Evolutionary conservation across 2,888 invertebrate species (phyloP).

Genomic region (Campoplex nolae): DNA sequence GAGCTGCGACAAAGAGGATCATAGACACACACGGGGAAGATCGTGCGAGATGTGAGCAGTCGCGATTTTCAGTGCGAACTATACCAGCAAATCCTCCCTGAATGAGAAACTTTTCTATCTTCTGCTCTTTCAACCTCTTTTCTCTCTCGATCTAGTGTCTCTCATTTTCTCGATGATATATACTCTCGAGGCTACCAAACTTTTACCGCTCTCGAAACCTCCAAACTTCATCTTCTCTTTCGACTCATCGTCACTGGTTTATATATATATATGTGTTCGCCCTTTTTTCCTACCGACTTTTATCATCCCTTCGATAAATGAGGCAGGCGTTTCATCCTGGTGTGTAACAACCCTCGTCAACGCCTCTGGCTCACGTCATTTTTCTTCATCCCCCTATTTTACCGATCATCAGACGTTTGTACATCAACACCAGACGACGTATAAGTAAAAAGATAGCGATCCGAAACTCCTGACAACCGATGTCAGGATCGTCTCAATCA

Average conservation of each 20-base stretch:
- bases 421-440: neutral
- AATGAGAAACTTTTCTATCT: slow-evolving; percentile 57
- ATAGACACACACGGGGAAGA: slow-evolving; percentile 40
- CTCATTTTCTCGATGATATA: slow-evolving; percentile 45
- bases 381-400: slow-evolving; percentile 25
- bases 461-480: slow-evolving; percentile 5
- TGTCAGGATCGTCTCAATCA: neutral
- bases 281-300: slow-evolving; percentile 29
- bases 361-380: slow-evolving; percentile 35
- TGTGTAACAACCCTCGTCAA: slow-evolving; percentile 43
- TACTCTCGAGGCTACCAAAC: slow-evolving; percentile 28
- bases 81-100: slow-evolving; percentile 34
- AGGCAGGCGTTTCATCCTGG: slow-evolving; percentile 26
- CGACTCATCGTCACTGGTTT: neutral
- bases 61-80: slow-evolving; percentile 46
- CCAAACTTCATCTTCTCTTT: slow-evolving; percentile 37
- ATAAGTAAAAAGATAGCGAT: neutral
- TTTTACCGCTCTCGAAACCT: slow-evolving; percentile 9
- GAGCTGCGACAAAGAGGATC: slow-evolving; percentile 70
- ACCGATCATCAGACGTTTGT: slow-evolving; percentile 20
- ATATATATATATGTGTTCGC: neutral
- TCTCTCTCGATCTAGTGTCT: slow-evolving; percentile 37
- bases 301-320: slow-evolving; percentile 50
- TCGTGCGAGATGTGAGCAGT: slow-evolving; percentile 36
- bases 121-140: slow-evolving; percentile 31